Evolutionary conservation across 2,888 invertebrate genomes (phyloP), one percentile per base, ranked within the genome.

Genomic region (Tetrapedia diversipes): DNA sequence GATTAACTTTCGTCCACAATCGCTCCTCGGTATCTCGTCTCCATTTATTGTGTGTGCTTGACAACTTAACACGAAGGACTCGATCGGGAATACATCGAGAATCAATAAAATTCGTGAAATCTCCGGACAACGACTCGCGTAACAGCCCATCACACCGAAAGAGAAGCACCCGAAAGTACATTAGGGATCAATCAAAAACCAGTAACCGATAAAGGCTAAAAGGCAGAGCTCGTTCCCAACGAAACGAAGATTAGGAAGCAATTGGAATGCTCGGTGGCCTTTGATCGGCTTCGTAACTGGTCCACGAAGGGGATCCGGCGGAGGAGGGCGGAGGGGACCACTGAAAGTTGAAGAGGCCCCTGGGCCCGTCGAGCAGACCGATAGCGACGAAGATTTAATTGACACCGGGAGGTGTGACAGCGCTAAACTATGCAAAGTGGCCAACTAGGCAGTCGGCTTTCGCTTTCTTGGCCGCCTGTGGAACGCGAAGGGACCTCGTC

Each of bases 331-430:
- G 22, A 29, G 27, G n/a, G 22, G 22, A 37, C 24, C 49, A 19
- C 19, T 65, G 41, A 51, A 68, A 70, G 75, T 68, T 61, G 67
- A 78, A 54, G 68, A 59, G 75, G 71, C 14, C 37, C 61, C 47
- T 53, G 63, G 65, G 67, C 29, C 81, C 81, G 77, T 80, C 77
- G 73, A 80, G 72, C 75, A 68, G 79, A 39, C 77, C 67, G 86
- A 82, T 80, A 84, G 63, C 80, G 70, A 82, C 80, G 80, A 78
- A 89, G 87, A 89, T 90, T 89, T 90, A 89, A 89, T 90, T 90
- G 90, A 90, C 90, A 90, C 90, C 86, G 87, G 86, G 81, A 90
- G 90, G 90, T 90, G 90, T 90, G 89, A 85, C 86, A 86, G 87
- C 87, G 86, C 89, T 87, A 89, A 88, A 88, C 90, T 90, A 90